A percentile compares a stretch with the other conserved stretches of the same genome.
These are phyloP conservation scores for Diprion similis DNA, from an alignment of 1,140 invertebrate genomes.

Conservation along the genomic window DNA sequence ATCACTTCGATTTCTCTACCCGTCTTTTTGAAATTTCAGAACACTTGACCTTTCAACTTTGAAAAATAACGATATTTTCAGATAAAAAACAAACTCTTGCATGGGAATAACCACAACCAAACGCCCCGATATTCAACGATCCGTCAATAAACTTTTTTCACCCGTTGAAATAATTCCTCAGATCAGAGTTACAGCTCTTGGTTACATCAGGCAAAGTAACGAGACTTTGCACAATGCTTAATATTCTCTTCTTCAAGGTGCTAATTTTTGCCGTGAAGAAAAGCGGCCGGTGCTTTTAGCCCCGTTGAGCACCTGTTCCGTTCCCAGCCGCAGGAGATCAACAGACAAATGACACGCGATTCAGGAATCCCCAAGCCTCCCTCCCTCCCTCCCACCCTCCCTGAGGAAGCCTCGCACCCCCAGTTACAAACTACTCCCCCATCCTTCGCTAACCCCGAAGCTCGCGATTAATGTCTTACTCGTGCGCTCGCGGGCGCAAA, in stretches of 20 bases:
- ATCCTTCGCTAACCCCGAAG: constrained; percentile 14
- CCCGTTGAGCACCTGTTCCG: constrained; percentile 46
- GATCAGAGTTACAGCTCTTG: background rate
- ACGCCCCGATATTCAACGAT: no score
- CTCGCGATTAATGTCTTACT: constrained; percentile 57
- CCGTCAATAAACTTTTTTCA: no score
- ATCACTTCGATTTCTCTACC: no score
- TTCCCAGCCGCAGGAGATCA: constrained; percentile 60
- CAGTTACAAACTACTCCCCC: constrained; percentile 52
- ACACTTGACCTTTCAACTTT: no score
- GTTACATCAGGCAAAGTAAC: constrained; percentile 10
- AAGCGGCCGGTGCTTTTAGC: constrained; percentile 29
- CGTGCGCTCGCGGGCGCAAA: constrained; percentile 37
- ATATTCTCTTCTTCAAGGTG: background rate
- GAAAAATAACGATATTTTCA: no score
- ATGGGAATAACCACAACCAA: no score
- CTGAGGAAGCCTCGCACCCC: constrained; percentile 25
- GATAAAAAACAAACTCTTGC: no score
- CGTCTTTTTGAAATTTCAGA: no score
- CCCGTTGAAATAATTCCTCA: no score
- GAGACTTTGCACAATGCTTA: background rate
- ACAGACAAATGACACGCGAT: constrained; percentile 63
- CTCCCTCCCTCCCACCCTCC: constrained; percentile 12
- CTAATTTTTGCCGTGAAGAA: constrained; percentile 58
- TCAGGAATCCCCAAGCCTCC: constrained; percentile 38